These are phyloP conservation scores for Heterodera schachtii DNA, from an alignment of 1,140 invertebrate species.

Conservation along the genomic window DNA sequence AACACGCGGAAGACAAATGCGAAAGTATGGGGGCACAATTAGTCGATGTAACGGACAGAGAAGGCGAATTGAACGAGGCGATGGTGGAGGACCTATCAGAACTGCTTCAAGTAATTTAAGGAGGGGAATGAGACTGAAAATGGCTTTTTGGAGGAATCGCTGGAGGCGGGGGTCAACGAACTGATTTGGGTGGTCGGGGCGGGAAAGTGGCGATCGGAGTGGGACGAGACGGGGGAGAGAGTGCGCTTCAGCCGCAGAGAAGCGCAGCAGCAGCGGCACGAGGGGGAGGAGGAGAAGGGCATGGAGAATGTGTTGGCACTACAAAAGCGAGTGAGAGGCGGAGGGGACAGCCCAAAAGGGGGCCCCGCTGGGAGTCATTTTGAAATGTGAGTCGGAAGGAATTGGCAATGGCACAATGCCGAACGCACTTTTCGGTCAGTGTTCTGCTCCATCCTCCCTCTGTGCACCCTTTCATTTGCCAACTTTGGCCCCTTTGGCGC, in stretches of 20 bases:
- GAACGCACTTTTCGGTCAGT: neutral
- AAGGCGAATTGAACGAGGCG: neutral
- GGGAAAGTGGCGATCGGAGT: neutral
- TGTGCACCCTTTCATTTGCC: conserved; percentile 44
- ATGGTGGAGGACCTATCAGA: conserved; percentile 18
- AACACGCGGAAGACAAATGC: neutral
- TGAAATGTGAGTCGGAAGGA: neutral
- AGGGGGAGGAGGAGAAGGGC: neutral
- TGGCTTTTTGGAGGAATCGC: conserved; percentile 11
- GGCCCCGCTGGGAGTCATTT: neutral
- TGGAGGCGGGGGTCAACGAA: neutral
- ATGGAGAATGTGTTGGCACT: neutral
- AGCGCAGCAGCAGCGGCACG: neutral
- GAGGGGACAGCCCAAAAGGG: no score
- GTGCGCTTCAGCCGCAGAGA: neutral
- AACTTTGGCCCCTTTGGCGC: conserved; percentile 36
- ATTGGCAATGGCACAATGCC: neutral
- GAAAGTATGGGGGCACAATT: conserved; percentile 11
- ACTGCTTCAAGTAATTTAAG: conserved; percentile 1
- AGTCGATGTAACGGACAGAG: conserved; percentile 7
- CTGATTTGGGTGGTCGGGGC: conserved; percentile 19
- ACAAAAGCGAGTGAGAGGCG: neutral
- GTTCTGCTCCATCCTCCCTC: neutral
- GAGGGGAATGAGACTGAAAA: neutral
- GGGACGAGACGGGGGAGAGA: neutral